phyloP scores from a whole-genome alignment of 2,888 invertebrate species.

The Nephrotoma guestfalica region DNA sequence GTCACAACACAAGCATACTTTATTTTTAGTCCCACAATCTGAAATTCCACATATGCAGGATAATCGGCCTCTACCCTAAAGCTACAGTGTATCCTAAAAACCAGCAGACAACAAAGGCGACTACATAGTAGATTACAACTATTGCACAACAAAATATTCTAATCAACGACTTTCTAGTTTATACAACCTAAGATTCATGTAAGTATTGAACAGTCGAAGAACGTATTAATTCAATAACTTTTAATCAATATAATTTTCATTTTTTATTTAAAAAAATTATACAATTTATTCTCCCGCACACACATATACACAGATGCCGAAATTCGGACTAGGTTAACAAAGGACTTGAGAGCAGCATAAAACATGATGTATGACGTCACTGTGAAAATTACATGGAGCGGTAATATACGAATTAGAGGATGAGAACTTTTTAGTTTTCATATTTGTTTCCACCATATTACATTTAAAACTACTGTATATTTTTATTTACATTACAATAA shows the following conservation, averaged over 20 bases:
- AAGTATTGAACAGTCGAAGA: neutral
- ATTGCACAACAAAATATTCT: neutral
- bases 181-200: neutral
- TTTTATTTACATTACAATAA: neutral
- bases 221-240: neutral
- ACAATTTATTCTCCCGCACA: neutral
- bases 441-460: neutral
- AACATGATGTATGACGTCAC: neutral
- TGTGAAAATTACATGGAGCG: neutral
- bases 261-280: neutral
- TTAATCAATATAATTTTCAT: neutral
- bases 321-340: neutral
- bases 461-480: neutral
- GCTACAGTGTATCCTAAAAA: no score
- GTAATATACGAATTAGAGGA: neutral
- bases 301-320: neutral
- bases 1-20: no score
- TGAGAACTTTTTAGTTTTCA: neutral
- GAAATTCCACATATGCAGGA: no score
- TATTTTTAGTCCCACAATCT: no score
- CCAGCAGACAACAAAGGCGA: no score
- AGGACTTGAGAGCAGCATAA: neutral
- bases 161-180: neutral
- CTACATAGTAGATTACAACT: no score
- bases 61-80: no score